Base-by-base conservation (phyloP, 2,888 invertebrate species). In the Caradrina clavipalpis region DNA sequence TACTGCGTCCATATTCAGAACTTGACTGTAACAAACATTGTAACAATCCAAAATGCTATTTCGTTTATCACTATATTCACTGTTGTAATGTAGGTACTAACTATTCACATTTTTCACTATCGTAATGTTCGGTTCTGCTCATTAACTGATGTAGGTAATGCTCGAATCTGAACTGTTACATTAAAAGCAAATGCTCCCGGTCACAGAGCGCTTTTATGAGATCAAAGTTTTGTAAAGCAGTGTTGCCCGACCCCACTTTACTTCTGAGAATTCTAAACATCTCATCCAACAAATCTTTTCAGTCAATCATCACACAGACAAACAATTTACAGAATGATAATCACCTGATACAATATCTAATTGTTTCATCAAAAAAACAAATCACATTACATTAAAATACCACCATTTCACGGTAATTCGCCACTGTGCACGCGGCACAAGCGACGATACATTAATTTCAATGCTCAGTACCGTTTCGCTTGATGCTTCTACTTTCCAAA, bases 401-500 rank as follows among this genome's bases (percentile, higher is more conserved):
- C 70, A 70, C 62, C 19, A 78, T 78, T 79, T 61, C 71, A 79
- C 79, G 79, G 76, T 60, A 54, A 75, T 75, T 79, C 72, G 64
- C 65, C 62, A 62, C 64, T 70, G 73, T 73, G 83, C 76, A 73
- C 64, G 73, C 82, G 58, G 71, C 83, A 51, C 54, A 56, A 70
- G 69, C 67, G 59, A 59, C 54, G 80, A 78, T 75, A 82, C 78
- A 80, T 82, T 83, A 76, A 81, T 80, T 84, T 86, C 87, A 89
- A 90, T 90, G 89, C 88, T 84, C 87, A 84, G 87, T 88, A 87
- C 84, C 92, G 95, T 95, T 89, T 90, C 94, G 94, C 90, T 93
- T 73, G 83, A 75, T 92, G 91, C 84, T 76, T 88, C 87, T 87
- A 94, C 95, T 95, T 95, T 95, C 95, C 91, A 95, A 95, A 95